phyloP scores from a whole-genome alignment of 1,140 invertebrate genomes.

The Papilio glaucus region DNA sequence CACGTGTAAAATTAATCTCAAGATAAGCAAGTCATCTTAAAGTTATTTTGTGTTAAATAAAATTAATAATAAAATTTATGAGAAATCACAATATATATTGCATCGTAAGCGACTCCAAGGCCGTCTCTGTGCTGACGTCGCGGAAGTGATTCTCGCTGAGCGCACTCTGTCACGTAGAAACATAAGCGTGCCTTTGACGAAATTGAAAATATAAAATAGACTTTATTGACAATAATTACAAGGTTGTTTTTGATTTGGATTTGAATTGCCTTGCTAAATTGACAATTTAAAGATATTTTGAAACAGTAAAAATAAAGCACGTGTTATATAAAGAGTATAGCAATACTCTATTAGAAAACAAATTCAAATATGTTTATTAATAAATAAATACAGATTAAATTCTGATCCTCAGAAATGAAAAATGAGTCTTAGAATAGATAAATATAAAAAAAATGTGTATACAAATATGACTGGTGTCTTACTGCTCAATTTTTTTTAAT shows the following conservation, averaged over 20 bases:
- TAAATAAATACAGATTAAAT: no score
- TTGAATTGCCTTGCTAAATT: conserved; percentile 9
- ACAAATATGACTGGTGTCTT: no score
- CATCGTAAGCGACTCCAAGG: conserved; percentile 35
- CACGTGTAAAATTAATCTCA: no score
- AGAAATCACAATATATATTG: conserved; percentile 10
- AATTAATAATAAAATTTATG: not conserved
- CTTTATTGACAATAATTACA: not conserved
- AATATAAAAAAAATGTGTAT: no score
- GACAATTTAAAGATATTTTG: not conserved
- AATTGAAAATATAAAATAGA: conserved; percentile 16
- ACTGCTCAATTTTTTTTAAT: no score
- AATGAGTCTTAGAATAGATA: no score
- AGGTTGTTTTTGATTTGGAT: conserved; percentile 15
- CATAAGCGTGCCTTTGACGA: conserved; percentile 26
- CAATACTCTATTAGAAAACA: no score
- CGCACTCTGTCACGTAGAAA: conserved; percentile 48
- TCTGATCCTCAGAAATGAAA: no score
- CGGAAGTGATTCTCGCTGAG: conserved; percentile 46
- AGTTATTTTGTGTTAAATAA: no score
- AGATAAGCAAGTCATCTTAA: no score
- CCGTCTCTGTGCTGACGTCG: conserved; percentile 44
- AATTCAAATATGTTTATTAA: no score
- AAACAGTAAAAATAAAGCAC: not conserved
- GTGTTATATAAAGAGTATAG: not conserved